phyloP scores from a whole-genome alignment of 2,113 vertebrate genomes.

The Campylomormyrus tamandua region DNA sequence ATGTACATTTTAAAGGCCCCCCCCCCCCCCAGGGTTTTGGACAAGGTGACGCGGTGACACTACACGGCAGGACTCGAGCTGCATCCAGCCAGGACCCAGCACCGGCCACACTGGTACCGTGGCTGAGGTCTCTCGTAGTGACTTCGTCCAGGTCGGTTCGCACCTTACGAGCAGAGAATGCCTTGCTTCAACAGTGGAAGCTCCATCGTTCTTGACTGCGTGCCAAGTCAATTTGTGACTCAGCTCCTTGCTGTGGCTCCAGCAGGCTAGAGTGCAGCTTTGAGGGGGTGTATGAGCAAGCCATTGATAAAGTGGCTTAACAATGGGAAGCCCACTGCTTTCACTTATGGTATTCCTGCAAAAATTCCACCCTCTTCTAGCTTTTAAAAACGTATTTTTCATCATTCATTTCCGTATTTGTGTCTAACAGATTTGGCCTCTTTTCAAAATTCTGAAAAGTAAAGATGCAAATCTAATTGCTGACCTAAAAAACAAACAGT shows the following conservation, averaged over 20 bases:
- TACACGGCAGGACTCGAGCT: background rate
- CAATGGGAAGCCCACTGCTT: background rate
- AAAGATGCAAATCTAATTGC: background rate
- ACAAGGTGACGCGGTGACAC: background rate
- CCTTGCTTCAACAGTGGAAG: conserved; percentile 24
- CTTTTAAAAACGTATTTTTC: background rate
- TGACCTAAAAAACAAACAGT: background rate
- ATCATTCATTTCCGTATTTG: background rate
- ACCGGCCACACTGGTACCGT: background rate
- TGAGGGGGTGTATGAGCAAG: background rate
- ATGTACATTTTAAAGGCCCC: conserved; percentile 25
- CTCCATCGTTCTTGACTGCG: conserved; percentile 25
- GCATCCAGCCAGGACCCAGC: background rate
- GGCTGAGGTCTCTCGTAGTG: background rate
- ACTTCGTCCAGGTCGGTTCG: background rate
- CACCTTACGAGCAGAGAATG: conserved; percentile 18
- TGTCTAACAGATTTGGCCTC: background rate
- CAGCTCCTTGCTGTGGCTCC: conserved; percentile 18
- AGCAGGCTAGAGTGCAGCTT: background rate
- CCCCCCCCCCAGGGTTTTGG: background rate
- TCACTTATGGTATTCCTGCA: background rate
- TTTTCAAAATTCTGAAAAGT: background rate
- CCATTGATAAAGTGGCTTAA: conserved; percentile 1
- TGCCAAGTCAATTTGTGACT: conserved; percentile 31
- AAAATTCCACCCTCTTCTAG: background rate